Conservation (phyloP, 2,888 invertebrate species). For the Carabus problematicus region DNA sequence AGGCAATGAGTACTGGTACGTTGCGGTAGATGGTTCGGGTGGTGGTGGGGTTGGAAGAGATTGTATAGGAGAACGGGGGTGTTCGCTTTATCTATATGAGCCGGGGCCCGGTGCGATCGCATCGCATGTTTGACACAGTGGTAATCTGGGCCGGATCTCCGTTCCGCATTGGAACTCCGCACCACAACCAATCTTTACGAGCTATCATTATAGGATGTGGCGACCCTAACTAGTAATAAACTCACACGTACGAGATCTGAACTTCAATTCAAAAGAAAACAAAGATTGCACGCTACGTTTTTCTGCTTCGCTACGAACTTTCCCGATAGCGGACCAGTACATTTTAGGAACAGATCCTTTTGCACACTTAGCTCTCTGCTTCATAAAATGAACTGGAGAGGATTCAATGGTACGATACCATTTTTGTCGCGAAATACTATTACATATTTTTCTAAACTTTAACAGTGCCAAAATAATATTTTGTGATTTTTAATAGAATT, state of each 20-base stretch:
- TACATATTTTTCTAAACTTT: too few species aligned
- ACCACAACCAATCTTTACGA: slow-evolving; percentile 17
- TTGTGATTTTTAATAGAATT: too few species aligned
- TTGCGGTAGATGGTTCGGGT: background rate
- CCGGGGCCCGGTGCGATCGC: slow-evolving; percentile 8
- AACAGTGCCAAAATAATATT: too few species aligned
- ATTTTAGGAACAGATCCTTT: too few species aligned
- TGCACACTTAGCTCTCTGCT: too few species aligned
- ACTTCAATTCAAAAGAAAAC: slow-evolving; percentile 29
- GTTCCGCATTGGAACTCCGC: slow-evolving; percentile 13
- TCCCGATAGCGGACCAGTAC: background rate
- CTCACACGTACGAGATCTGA: slow-evolving; percentile 30
- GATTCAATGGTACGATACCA: too few species aligned
- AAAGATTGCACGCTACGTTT: slow-evolving; percentile 6
- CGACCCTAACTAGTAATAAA: slow-evolving; percentile 29
- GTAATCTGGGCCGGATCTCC: slow-evolving; percentile 21
- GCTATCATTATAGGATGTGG: slow-evolving; percentile 29
- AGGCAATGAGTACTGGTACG: slow-evolving; percentile 2
- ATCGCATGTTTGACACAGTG: slow-evolving; percentile 28
- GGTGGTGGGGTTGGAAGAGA: background rate
- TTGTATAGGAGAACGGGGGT: background rate
- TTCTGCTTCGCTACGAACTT: slow-evolving; percentile 10
- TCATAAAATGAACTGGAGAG: too few species aligned
- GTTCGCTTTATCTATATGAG: slow-evolving; percentile 8
- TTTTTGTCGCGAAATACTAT: too few species aligned